These are phyloP conservation scores for Platalea minor DNA, from an alignment of 2,797 vertebrate genomes.

Conservation along the genomic window DNA sequence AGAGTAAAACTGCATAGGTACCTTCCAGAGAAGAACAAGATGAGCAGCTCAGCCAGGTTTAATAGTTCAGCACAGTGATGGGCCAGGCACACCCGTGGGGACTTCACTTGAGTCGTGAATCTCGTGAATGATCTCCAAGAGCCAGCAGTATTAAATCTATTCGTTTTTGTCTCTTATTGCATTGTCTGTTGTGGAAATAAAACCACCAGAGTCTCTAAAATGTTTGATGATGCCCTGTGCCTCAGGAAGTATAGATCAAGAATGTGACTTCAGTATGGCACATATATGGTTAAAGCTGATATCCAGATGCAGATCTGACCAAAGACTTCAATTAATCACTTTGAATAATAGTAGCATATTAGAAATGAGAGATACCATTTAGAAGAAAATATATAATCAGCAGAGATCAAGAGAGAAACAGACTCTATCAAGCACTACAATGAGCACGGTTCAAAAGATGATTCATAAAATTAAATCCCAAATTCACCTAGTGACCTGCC, in stretches of 20 bases:
- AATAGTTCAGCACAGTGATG: background rate
- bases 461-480: slow-evolving; percentile 46
- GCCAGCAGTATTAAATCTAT: background rate
- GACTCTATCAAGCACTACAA: slow-evolving; percentile 39
- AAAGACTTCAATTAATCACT: slow-evolving; percentile 34
- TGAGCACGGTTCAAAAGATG: slow-evolving; percentile 19
- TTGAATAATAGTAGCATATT: slow-evolving; percentile 28
- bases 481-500: slow-evolving; percentile 29
- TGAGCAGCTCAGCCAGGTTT: background rate
- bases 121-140: background rate
- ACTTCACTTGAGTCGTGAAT: background rate
- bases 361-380: slow-evolving; percentile 19
- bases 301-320: slow-evolving; percentile 20
- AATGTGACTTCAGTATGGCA: background rate
- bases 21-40: background rate
- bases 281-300: slow-evolving; percentile 5
- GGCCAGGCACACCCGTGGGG: rapidly evolving
- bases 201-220: background rate
- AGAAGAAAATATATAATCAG: slow-evolving; percentile 41
- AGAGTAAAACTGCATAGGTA: background rate
- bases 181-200: background rate
- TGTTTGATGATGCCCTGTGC: background rate
- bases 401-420: slow-evolving; percentile 39
- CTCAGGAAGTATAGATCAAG: background rate
- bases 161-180: background rate